Conservation (phyloP, 2,113 vertebrate genomes). For the Micromys minutus region DNA sequence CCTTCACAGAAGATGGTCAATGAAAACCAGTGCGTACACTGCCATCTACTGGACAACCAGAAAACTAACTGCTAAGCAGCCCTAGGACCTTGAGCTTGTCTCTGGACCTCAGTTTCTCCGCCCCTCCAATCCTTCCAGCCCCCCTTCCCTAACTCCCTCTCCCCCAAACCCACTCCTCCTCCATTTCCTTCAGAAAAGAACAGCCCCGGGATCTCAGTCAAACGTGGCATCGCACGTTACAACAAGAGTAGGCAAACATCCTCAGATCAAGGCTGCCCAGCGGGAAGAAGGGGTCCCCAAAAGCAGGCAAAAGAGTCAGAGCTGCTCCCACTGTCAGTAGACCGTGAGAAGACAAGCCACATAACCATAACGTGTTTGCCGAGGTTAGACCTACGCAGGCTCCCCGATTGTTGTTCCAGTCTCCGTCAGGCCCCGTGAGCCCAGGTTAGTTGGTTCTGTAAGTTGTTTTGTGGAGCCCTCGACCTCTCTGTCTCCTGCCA, state of each 20-base stretch:
- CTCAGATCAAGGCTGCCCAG: not conserved
- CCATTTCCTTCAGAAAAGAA: not conserved
- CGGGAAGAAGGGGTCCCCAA: not conserved
- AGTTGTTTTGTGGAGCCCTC: not conserved
- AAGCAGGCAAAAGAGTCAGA: not conserved
- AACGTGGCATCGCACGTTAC: not conserved
- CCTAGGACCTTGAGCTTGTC: not conserved
- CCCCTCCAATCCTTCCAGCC: not conserved
- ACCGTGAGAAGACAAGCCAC: not conserved
- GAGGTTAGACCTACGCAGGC: not conserved
- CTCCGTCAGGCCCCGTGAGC: not conserved
- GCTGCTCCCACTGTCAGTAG: not conserved
- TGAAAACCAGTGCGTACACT: constrained; percentile 76
- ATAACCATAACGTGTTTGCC: not conserved
- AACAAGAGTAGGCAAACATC: not conserved
- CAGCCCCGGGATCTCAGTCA: not conserved
- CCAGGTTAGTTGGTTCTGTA: not conserved
- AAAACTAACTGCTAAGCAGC: not conserved
- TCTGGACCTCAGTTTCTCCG: not conserved
- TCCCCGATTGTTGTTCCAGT: not conserved
- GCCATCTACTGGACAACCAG: constrained; percentile 84
- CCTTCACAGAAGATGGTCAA: not conserved
- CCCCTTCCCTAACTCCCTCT: not conserved
- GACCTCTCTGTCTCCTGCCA: not conserved
- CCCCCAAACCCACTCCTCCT: not conserved